Conservation (phyloP, 2,797 vertebrate species). For the Pachyuromys duprasi region DNA sequence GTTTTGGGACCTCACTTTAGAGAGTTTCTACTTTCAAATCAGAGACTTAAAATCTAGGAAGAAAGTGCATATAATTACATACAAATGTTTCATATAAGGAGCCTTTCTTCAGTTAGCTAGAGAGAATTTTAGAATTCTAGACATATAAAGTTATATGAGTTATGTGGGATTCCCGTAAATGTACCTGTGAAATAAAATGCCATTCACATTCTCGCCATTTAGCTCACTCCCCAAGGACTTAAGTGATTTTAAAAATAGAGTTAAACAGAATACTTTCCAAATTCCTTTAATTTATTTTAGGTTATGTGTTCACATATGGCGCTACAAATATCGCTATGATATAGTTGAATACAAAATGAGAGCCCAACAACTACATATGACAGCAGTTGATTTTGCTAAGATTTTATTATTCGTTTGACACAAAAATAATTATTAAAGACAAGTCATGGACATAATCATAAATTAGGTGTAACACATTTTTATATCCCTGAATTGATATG, state of each 20-base stretch:
- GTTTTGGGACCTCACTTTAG: background rate
- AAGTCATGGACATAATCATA: background rate
- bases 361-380: background rate
- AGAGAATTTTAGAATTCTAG: constrained; percentile 25
- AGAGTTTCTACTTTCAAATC: constrained; percentile 2
- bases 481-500: background rate
- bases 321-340: background rate
- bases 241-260: background rate
- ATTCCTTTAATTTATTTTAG: background rate
- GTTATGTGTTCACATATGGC: background rate
- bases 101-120: background rate
- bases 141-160: background rate
- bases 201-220: background rate
- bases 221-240: background rate
- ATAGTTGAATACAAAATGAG: background rate
- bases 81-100: background rate
- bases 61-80: background rate
- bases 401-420: background rate
- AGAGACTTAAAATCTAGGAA: background rate
- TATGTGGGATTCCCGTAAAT: background rate
- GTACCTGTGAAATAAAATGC: constrained; percentile 35
- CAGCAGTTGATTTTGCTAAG: background rate
- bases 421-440: background rate
- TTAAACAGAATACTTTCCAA: background rate
- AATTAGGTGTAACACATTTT: background rate